Evolutionary conservation across 1,140 invertebrate species (phyloP), one percentile per base, ranked within the genome.

Genomic region (Magallana angulata): DNA sequence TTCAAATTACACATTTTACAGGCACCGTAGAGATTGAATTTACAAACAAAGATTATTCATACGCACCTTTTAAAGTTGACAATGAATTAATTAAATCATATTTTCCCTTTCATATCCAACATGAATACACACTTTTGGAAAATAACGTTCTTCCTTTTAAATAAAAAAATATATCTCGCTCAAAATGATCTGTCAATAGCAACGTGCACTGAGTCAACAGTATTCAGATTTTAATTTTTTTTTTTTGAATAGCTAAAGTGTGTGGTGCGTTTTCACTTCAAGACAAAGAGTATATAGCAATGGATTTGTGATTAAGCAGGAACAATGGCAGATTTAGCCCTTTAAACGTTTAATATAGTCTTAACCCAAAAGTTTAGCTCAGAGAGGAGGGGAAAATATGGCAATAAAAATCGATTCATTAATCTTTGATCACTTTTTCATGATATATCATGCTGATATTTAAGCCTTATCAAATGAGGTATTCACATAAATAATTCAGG

Each of bases 361-460:
- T 76, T 76, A 76, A 76, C 68, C 68, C 68, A 76, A 76, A 76
- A 76, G 68, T 76, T 48, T 76, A 76, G 68, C 36, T 48, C 36
- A 4, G 5, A 48, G 36, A 5, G 36, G 36, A 48, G 36, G 36
- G 36, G 36, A 48, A 48, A 48, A 48, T 48, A 5, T 48, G 36
- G 36, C 36, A 48, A 48, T 48, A 48, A 48, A 48, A 4, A 48
- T 48, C 36, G 36, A 48, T 4, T 64, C 60, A 14, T 62, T 64
- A 64, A 16, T 64, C 16, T 64, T 64, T 64, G 60, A 64, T 64
- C 60, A 64, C 16, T 62, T 62, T 62, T 48, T 48, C 36, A 48
- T 48, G 36, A 48, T 48, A 48, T 48, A 48, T 48, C 36, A 48
- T 48, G 36, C 36, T 48, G 36, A 48, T 48, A 48, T 48, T 48